Conservation (phyloP, 2,888 invertebrate species). For the Trichogramma dendrolimi region DNA sequence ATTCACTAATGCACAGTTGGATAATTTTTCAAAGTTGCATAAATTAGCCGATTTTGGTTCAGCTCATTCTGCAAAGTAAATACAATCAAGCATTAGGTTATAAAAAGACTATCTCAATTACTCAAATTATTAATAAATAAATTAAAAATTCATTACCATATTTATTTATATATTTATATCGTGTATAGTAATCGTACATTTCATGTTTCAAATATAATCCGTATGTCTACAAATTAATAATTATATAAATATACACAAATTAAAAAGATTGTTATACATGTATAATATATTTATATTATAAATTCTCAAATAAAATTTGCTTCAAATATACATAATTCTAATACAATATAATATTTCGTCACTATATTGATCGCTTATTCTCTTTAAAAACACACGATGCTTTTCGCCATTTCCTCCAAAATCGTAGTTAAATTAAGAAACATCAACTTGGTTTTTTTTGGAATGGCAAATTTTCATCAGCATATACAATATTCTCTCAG, state of each 20-base stretch:
- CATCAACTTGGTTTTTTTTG: conserved; percentile 27
- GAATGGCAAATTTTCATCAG: conserved; percentile 32
- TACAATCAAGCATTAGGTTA: too few species aligned
- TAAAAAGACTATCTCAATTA: too few species aligned
- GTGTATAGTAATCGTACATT: too few species aligned
- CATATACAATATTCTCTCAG: conserved; percentile 17
- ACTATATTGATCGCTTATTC: conserved; percentile 25
- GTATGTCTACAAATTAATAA: conserved; percentile 31
- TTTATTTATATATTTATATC: conserved; percentile 25
- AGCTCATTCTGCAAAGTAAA: too few species aligned
- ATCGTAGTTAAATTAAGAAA: conserved; percentile 6
- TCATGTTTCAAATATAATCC: too few species aligned
- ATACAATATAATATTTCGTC: conserved; percentile 25
- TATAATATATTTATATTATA: conserved; percentile 22
- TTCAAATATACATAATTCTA: conserved; percentile 46
- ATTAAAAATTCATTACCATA: conserved; percentile 37
- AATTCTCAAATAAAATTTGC: conserved; percentile 45
- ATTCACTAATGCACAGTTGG: too few species aligned
- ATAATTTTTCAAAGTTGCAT: too few species aligned
- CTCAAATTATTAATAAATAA: conserved; percentile 1
- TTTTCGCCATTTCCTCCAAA: conserved; percentile 30
- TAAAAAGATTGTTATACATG: conserved; percentile 43
- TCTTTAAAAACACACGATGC: conserved; percentile 29
- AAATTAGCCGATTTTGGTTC: too few species aligned
- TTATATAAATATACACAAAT: conserved; percentile 50